phyloP scores from a whole-genome alignment of 2,888 invertebrate genomes.

The Sericinus montela region DNA sequence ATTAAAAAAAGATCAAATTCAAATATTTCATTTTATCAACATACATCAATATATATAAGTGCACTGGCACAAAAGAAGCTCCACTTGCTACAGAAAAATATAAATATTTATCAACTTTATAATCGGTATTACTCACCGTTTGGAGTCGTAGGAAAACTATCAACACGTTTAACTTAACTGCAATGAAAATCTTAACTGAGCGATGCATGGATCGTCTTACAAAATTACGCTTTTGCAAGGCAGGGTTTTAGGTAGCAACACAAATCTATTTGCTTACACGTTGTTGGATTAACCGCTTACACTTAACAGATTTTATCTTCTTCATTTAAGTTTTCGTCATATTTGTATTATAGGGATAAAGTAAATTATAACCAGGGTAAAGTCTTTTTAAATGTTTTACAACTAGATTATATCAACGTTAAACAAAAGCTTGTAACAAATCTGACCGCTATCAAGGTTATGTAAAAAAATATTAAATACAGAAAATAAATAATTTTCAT shows the following conservation, averaged over 20 bases:
- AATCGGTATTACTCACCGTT: slow-evolving; percentile 4
- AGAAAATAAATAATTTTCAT: no score
- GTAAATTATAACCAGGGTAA: not conserved
- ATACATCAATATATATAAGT: no score
- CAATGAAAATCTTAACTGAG: slow-evolving; percentile 18
- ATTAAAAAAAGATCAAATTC: no score
- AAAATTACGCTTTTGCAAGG: slow-evolving; percentile 19
- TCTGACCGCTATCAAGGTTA: no score
- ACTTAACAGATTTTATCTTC: slow-evolving; percentile 4
- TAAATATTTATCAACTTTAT: not conserved
- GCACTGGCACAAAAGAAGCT: not conserved
- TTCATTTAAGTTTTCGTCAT: slow-evolving; percentile 1
- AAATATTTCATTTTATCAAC: no score
- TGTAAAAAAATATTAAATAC: no score
- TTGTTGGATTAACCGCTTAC: not conserved
- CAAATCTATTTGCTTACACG: slow-evolving; percentile 6
- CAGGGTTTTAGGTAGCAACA: slow-evolving; percentile 9
- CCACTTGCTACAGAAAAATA: not conserved
- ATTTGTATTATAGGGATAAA: slow-evolving; percentile 1
- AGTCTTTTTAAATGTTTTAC: no score
- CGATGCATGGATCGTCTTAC: slow-evolving; percentile 8
- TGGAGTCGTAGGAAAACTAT: not conserved
- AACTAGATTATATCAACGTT: no score
- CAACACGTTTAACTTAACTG: slow-evolving; percentile 15
- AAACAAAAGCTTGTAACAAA: no score